Conservation (phyloP, 2,888 invertebrate species). For the Eupelmus urozonus region DNA sequence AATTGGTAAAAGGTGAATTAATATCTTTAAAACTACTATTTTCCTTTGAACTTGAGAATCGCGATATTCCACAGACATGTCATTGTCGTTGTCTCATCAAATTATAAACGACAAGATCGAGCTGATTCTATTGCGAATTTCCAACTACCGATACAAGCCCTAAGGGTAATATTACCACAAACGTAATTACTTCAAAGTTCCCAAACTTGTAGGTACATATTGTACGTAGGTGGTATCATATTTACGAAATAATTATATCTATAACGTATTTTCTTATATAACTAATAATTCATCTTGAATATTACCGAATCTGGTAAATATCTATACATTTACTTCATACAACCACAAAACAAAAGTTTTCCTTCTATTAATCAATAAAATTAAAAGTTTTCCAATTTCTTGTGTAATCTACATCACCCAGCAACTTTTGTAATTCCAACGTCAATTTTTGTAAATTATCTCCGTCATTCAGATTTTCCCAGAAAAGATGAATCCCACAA, state of each 20-base stretch:
- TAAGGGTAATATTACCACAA: not conserved
- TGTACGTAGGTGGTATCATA: not conserved
- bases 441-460: not conserved
- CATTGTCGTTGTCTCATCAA: not conserved
- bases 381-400: not conserved
- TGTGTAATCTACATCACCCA: too few relatives aligned
- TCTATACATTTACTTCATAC: too few relatives aligned
- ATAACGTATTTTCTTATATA: too few relatives aligned
- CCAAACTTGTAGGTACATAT: not conserved
- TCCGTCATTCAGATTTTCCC: slow-evolving; percentile 1
- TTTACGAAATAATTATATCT: slow-evolving; percentile 3
- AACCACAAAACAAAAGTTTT: too few relatives aligned
- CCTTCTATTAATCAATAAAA: too few relatives aligned
- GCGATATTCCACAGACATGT: not conserved
- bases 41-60: not conserved
- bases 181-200: slow-evolving; percentile 33
- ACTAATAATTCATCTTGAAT: too few relatives aligned
- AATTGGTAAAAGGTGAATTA: too few relatives aligned
- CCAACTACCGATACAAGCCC: slow-evolving; percentile 6
- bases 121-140: not conserved
- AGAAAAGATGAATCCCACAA: slow-evolving; percentile 29
- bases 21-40: too few relatives aligned
- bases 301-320: too few relatives aligned
- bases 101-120: too few relatives aligned
- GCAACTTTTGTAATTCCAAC: too few relatives aligned